phyloP scores from a whole-genome alignment of 1,140 invertebrate species.

The Stegodyphus dumicola region DNA sequence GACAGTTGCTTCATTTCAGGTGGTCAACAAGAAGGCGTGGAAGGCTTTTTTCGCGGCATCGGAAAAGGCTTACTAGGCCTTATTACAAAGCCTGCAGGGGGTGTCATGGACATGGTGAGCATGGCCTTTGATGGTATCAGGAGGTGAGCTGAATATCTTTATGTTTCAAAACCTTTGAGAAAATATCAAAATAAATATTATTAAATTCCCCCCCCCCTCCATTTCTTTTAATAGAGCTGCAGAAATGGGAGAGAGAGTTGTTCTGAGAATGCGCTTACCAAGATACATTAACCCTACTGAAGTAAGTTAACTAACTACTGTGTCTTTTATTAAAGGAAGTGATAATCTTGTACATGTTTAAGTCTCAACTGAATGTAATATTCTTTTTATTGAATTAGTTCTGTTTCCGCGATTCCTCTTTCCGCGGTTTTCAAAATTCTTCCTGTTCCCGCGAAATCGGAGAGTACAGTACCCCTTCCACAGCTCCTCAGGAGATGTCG shows the following conservation, averaged over 20 bases:
- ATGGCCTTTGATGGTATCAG: conserved; percentile 77
- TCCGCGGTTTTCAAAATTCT: too few species aligned
- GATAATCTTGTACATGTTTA: too few species aligned
- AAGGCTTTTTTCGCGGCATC: conserved; percentile 96
- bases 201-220: background rate
- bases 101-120: conserved; percentile 87
- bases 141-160: conserved; percentile 69
- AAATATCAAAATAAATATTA: background rate
- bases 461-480: too few species aligned
- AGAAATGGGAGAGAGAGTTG: conserved; percentile 76
- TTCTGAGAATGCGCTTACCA: conserved; percentile 76
- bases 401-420: too few species aligned
- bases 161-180: background rate
- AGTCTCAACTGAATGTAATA: background rate
- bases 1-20: conserved; percentile 67
- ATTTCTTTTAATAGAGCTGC: conserved; percentile 71
- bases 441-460: too few species aligned
- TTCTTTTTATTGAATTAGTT: background rate
- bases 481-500: too few species aligned
- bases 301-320: conserved; percentile 67
- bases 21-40: conserved; percentile 84
- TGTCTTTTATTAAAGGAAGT: background rate
- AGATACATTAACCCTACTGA: conserved; percentile 77
- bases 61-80: conserved; percentile 95
- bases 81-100: conserved; percentile 92